Percentiles rank a stretch among this genome's conserved stretches.
phyloP scores from a whole-genome alignment of 2,113 vertebrate genomes.

The Monopterus albus region DNA sequence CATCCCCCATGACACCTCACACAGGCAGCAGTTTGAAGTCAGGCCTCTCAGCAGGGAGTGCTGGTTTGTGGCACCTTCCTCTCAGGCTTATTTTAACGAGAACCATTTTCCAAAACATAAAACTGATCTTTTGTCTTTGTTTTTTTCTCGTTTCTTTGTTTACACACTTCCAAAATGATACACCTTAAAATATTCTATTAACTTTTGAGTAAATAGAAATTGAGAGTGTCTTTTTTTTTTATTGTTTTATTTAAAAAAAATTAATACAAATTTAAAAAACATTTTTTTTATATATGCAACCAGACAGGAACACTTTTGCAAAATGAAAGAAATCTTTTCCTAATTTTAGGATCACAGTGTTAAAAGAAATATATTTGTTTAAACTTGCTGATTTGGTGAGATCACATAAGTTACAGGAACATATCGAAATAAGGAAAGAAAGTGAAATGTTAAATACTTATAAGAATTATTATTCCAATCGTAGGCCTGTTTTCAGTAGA shows the following conservation, averaged over 20 bases:
- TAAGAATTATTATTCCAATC: background rate
- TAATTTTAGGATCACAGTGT: background rate
- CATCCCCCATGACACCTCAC: constrained; percentile 69
- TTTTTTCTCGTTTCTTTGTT: background rate
- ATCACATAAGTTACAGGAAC: background rate
- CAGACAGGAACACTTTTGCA: background rate
- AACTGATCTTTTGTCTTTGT: background rate
- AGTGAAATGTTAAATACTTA: too few relatives aligned
- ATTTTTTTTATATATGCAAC: background rate
- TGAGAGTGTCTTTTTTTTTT: too few relatives aligned
- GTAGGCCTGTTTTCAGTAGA: constrained; percentile 15
- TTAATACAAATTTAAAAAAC: background rate
- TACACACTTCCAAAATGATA: background rate
- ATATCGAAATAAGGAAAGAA: too few relatives aligned
- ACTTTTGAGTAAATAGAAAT: too few relatives aligned
- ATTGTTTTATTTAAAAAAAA: too few relatives aligned
- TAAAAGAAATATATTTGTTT: background rate
- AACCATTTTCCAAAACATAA: constrained; percentile 49
- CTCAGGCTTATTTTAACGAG: constrained; percentile 41
- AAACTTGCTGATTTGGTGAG: background rate
- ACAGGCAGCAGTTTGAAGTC: constrained; percentile 67
- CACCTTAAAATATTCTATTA: constrained; percentile 1
- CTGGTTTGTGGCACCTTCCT: constrained; percentile 32
- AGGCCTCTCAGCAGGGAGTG: constrained; percentile 47
- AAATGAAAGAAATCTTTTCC: background rate